Percentiles rank a stretch among this genome's conserved stretches.
phyloP scores from a whole-genome alignment of 2,113 vertebrate genomes.

The Sapayoa aenigma region DNA sequence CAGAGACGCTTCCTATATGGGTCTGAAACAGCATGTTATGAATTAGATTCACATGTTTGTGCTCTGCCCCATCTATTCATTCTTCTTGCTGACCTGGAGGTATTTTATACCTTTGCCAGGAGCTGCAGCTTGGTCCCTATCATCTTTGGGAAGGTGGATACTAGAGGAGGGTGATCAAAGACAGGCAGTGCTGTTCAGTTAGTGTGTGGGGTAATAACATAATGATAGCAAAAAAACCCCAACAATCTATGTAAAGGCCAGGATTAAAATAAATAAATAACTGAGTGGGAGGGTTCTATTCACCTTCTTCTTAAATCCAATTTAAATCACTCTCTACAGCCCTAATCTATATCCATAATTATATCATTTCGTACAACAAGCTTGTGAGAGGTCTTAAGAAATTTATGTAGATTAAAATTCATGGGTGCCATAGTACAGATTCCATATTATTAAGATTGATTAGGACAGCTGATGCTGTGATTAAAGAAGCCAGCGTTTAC shows the following conservation, averaged over 20 bases:
- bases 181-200: background rate
- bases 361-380: conserved; percentile 71
- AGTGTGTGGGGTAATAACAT: background rate
- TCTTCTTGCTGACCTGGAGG: background rate
- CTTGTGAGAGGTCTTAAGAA: conserved; percentile 68
- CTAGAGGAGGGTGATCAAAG: background rate
- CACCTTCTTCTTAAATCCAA: conserved; percentile 72
- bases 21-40: background rate
- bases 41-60: background rate
- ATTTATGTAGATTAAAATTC: conserved; percentile 80
- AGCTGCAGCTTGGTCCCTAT: background rate
- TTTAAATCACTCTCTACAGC: conserved; percentile 68
- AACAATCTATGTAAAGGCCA: background rate
- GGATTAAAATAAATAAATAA: conserved; percentile 57
- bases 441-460: conserved; percentile 78
- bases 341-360: conserved; percentile 75
- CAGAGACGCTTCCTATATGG: rapidly evolving
- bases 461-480: conserved; percentile 76
- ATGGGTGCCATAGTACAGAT: conserved; percentile 68
- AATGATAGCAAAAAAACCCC: background rate
- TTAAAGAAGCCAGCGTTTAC: conserved; percentile 73
- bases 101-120: background rate
- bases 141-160: background rate
- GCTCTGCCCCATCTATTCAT: background rate
- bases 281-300: conserved; percentile 43